Conservation (phyloP, 2,113 vertebrate species). For the Rhynchopsitta pachyrhyncha region DNA sequence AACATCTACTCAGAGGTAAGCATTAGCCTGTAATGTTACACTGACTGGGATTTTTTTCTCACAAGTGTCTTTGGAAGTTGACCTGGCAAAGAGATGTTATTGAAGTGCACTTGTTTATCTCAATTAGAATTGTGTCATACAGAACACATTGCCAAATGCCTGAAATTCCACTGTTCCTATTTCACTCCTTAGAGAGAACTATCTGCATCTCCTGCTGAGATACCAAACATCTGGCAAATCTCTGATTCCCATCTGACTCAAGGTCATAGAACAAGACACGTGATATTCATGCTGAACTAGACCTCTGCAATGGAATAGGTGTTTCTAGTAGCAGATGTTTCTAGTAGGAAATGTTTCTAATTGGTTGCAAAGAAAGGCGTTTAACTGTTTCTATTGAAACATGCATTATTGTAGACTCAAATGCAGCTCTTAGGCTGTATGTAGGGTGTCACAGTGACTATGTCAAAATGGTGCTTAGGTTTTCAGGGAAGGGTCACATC, state of each 20-base stretch:
- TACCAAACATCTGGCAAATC: background rate
- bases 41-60: background rate
- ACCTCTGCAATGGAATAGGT: background rate
- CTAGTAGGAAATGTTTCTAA: background rate
- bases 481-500: background rate
- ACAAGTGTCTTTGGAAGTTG: background rate
- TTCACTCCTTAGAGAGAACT: conserved; percentile 2
- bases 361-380: background rate
- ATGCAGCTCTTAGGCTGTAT: background rate
- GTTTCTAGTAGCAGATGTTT: background rate
- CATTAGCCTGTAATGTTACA: background rate
- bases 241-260: background rate
- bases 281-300: background rate
- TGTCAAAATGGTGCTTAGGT: background rate
- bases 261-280: background rate
- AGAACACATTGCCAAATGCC: conserved; percentile 17
- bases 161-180: conserved; percentile 26
- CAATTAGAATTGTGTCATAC: conserved; percentile 20
- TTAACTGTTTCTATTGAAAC: background rate
- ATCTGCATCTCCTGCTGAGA: background rate
- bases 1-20: background rate
- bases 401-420: background rate
- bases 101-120: conserved; percentile 16
- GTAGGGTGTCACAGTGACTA: background rate
- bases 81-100: background rate